Evolutionary conservation across 2,888 invertebrate species (phyloP).

Genomic region (Eulithis prunata): DNA sequence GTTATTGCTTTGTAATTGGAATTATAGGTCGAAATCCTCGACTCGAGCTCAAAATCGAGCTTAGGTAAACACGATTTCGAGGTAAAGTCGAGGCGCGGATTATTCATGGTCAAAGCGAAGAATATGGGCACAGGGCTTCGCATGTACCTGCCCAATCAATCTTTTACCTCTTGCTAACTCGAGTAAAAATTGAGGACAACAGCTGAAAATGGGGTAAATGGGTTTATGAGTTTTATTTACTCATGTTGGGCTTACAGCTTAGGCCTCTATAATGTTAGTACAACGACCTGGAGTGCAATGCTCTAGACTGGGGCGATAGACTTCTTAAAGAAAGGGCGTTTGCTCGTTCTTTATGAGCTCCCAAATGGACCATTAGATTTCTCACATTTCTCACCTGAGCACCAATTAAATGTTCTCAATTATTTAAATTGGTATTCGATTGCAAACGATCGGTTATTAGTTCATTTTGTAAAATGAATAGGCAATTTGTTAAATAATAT

Average conservation of each 20-base stretch:
- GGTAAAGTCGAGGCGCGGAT: no score
- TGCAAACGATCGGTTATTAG: not conserved
- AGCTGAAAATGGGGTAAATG: not conserved
- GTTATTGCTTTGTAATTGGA: not conserved
- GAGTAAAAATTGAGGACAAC: slow-evolving; percentile 1
- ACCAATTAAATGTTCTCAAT: slow-evolving; percentile 11
- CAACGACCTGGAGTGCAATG: slow-evolving; percentile 24
- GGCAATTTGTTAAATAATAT: no score
- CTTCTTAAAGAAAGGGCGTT: slow-evolving; percentile 21
- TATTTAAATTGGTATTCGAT: slow-evolving; percentile 1
- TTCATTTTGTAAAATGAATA: not conserved
- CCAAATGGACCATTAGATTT: slow-evolving; percentile 20
- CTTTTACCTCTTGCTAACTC: not conserved
- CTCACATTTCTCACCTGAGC: slow-evolving; percentile 21
- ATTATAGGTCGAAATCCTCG: not conserved
- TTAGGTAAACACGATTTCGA: no score
- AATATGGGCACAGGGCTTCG: not conserved
- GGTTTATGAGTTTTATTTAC: not conserved
- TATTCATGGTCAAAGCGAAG: no score
- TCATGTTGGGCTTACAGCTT: slow-evolving; percentile 11
- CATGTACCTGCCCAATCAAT: not conserved
- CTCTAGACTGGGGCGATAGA: slow-evolving; percentile 21
- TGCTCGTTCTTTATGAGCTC: slow-evolving; percentile 8
- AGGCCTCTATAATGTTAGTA: slow-evolving; percentile 32
- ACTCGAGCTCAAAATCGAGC: no score